phyloP scores from a whole-genome alignment of 2,888 invertebrate species.

The Drosophila phalerata region DNA sequence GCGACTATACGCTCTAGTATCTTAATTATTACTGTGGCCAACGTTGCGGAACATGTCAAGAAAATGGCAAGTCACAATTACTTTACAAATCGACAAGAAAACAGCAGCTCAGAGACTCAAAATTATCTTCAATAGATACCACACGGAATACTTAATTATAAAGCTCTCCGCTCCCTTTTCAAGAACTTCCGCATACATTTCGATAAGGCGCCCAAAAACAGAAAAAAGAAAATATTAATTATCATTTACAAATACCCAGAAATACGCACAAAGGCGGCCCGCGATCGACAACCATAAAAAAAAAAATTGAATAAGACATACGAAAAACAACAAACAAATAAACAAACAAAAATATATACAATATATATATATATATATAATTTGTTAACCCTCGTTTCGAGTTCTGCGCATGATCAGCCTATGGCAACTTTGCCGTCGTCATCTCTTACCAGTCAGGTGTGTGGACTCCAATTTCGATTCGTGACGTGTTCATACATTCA shows the following conservation, averaged over 20 bases:
- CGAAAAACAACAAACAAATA: neutral
- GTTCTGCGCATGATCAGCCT: conserved; percentile 35
- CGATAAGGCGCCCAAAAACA: conserved; percentile 15
- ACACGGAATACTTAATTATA: conserved; percentile 30
- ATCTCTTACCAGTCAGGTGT: conserved; percentile 11
- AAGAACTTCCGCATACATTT: conserved; percentile 60
- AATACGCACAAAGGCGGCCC: conserved; percentile 31
- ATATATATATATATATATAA: conserved; percentile 1
- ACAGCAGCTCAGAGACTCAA: neutral
- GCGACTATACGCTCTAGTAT: conserved; percentile 57
- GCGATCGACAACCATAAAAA: conserved; percentile 4
- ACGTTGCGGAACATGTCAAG: conserved; percentile 65
- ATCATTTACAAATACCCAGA: conserved; percentile 28
- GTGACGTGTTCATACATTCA: conserved; percentile 31
- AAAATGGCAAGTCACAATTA: conserved; percentile 59
- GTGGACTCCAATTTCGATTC: conserved; percentile 9
- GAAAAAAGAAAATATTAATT: conserved; percentile 1
- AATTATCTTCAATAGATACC: conserved; percentile 29
- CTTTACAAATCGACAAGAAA: conserved; percentile 31
- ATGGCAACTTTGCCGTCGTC: conserved; percentile 6
- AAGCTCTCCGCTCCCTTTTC: conserved; percentile 2
- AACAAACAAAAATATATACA: neutral
- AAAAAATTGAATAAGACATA: neutral
- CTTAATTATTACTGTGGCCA: conserved; percentile 62
- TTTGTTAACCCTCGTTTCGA: conserved; percentile 13